These are phyloP conservation scores for Smutsia gigantea DNA, from an alignment of 2,797 vertebrate genomes.

Conservation along the genomic window DNA sequence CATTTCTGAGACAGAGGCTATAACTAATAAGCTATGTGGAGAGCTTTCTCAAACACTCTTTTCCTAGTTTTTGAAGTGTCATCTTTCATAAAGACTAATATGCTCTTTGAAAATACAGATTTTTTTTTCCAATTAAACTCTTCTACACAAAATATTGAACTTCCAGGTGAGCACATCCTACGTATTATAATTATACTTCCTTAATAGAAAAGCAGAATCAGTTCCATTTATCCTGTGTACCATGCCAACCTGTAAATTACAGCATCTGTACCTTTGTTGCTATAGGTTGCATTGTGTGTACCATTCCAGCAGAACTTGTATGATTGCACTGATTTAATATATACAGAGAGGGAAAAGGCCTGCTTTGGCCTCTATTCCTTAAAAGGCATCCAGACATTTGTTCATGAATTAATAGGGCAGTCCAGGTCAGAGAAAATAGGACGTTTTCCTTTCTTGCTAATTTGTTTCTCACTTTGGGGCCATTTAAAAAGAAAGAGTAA, in stretches of 20 bases:
- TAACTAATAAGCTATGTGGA: not conserved
- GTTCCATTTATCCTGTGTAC: not conserved
- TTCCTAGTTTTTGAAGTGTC: slow-evolving; percentile 19
- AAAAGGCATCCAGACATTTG: slow-evolving; percentile 41
- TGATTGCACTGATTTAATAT: not conserved
- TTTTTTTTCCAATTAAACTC: not conserved
- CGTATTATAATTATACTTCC: not conserved
- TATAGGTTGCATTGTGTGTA: not conserved
- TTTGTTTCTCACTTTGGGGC: not conserved
- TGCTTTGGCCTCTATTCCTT: slow-evolving; percentile 24
- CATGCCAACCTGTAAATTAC: not conserved
- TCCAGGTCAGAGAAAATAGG: slow-evolving; percentile 43
- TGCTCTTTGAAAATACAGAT: not conserved
- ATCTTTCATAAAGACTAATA: slow-evolving; percentile 34
- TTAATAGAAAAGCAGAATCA: not conserved
- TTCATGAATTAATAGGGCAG: slow-evolving; percentile 31
- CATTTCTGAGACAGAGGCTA: not conserved
- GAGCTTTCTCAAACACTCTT: not conserved
- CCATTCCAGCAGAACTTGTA: not conserved
- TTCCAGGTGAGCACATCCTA: not conserved
- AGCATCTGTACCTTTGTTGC: not conserved
- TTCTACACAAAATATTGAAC: not conserved
- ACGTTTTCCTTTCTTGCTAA: slow-evolving; percentile 13
- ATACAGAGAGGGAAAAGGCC: not conserved
- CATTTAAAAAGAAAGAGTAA: slow-evolving; percentile 34